Evolutionary conservation across 2,113 vertebrate genomes (phyloP).

Genomic region (Romanogobio albipinnatus): DNA sequence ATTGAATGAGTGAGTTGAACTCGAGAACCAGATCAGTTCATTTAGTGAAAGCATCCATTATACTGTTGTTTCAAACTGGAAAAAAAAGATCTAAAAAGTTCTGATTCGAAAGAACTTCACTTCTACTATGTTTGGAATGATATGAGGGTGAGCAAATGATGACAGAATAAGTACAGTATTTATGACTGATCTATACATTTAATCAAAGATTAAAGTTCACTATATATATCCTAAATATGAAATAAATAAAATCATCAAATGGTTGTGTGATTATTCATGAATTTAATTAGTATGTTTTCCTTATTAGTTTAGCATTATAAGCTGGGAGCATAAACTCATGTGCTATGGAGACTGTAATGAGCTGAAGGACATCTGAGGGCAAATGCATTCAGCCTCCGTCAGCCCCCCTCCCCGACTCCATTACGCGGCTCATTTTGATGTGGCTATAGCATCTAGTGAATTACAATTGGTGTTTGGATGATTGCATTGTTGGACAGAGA

Average conservation of each 20-base stretch:
- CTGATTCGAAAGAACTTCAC: neutral
- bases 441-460: conserved; percentile 68
- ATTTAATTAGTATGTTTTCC: neutral
- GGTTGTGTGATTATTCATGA: neutral
- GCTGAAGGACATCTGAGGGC: conserved; percentile 69
- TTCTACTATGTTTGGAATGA: neutral
- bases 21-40: neutral
- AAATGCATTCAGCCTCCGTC: conserved; percentile 71
- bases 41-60: neutral
- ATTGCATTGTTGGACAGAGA: conserved; percentile 76
- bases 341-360: conserved; percentile 48
- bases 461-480: conserved; percentile 73
- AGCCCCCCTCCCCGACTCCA: conserved; percentile 63
- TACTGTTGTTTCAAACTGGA: neutral
- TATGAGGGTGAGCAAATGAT: neutral
- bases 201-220: neutral
- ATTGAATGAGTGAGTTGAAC: neutral
- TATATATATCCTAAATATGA: neutral
- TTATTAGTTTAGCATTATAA: neutral
- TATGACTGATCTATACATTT: neutral
- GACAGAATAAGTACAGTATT: neutral
- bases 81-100: neutral
- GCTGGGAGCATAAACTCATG: neutral
- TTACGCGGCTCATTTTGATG: conserved; percentile 49
- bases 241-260: neutral